A percentile compares a stretch with the other conserved stretches of the same genome.
Conservation (phyloP, 2,113 vertebrate genomes). For the Rostratula benghalensis region DNA sequence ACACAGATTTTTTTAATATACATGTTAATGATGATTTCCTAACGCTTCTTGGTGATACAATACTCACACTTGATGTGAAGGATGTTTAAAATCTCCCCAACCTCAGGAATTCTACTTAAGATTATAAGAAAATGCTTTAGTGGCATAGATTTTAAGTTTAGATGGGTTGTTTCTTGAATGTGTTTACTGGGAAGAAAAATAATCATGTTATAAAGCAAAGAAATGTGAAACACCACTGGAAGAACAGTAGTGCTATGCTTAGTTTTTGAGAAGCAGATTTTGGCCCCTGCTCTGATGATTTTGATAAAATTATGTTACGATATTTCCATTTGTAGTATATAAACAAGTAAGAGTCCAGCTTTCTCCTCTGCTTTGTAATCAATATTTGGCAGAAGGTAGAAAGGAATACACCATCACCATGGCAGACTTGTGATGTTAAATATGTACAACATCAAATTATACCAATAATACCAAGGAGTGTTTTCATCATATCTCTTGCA, state of each 20-base stretch:
- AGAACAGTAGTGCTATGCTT: neutral
- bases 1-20: neutral
- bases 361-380: neutral
- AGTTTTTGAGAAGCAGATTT: neutral
- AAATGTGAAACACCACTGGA: neutral
- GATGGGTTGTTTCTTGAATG: neutral
- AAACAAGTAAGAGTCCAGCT: neutral
- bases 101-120: neutral
- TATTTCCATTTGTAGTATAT: neutral
- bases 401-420: neutral
- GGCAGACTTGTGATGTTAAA: neutral
- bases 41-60: neutral
- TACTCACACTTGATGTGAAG: neutral
- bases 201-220: neutral
- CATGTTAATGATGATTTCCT: neutral
- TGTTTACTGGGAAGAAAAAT: neutral
- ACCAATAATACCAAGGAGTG: neutral
- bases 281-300: neutral
- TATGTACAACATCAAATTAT: neutral
- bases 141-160: neutral
- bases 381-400: neutral
- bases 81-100: neutral
- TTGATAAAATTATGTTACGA: neutral
- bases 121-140: neutral
- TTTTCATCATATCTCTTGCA: accelerated